These are phyloP conservation scores for Esox lucius DNA, from an alignment of 2,797 vertebrate species.

Conservation along the genomic window DNA sequence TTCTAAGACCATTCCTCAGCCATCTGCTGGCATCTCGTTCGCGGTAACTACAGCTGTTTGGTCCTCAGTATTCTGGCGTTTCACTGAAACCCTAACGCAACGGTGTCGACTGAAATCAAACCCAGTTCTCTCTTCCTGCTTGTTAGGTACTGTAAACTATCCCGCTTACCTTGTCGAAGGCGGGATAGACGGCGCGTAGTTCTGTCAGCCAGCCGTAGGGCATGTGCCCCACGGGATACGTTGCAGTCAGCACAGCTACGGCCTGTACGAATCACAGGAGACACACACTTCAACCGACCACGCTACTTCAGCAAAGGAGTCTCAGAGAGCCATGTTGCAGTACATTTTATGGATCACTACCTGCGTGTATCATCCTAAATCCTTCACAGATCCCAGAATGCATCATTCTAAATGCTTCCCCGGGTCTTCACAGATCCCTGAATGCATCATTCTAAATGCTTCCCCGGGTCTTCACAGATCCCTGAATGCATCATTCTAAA, in stretches of 20 bases:
- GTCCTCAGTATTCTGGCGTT: no score
- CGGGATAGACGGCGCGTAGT: conserved; percentile 93
- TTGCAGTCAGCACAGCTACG: conserved; percentile 94
- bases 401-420: no score
- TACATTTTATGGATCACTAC: neutral
- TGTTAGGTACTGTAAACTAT: neutral
- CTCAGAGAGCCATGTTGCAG: neutral
- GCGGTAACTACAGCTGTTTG: no score
- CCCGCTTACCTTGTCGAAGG: conserved; percentile 91
- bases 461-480: no score
- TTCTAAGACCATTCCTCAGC: neutral
- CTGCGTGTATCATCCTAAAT: neutral
- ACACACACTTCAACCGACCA: conserved; percentile 10
- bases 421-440: no score
- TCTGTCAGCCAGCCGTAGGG: conserved; percentile 98
- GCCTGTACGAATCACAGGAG: conserved; percentile 75
- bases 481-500: no score
- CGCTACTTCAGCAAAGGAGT: neutral
- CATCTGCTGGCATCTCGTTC: neutral
- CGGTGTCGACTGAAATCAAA: no score
- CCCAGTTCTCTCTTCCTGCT: neutral
- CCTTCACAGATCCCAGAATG: no score
- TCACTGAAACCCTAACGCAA: no score
- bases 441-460: no score
- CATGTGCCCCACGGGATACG: conserved; percentile 98